These are phyloP conservation scores for Morpho helenor DNA, from an alignment of 2,888 invertebrate species.

Conservation along the genomic window DNA sequence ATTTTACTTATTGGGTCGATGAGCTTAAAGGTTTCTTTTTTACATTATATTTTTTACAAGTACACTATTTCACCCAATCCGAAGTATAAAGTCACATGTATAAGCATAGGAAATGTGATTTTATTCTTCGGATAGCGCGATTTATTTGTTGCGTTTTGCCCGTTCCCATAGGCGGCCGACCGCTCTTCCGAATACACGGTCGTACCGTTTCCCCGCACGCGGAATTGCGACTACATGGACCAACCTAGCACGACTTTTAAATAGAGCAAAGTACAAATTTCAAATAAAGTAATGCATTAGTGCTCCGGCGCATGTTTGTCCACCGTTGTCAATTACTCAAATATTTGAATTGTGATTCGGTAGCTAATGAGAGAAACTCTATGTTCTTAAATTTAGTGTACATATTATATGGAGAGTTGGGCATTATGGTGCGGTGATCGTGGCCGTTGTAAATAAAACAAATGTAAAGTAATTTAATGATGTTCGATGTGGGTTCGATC, in stretches of 20 bases:
- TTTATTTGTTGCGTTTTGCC: background rate
- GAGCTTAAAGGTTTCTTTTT: conserved; percentile 19
- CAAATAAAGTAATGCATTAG: conserved; percentile 69
- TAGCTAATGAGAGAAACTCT: conserved; percentile 78
- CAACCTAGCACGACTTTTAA: conserved; percentile 66
- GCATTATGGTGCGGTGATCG: conserved; percentile 70
- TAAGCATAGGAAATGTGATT: too few species aligned
- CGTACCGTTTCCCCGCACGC: conserved; percentile 29
- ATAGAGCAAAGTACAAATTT: conserved; percentile 77
- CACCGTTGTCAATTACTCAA: conserved; percentile 79
- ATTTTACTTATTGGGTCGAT: conserved; percentile 13
- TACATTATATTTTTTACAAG: conserved; percentile 11
- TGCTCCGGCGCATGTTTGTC: conserved; percentile 75
- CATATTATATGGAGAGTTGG: conserved; percentile 76
- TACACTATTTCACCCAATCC: background rate
- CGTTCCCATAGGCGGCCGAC: background rate
- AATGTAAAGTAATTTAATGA: conserved; percentile 74
- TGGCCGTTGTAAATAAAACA: conserved; percentile 71
- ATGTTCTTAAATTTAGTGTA: conserved; percentile 77
- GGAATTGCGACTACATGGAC: conserved; percentile 68
- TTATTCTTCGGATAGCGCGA: too few species aligned
- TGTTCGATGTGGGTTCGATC: conserved; percentile 46
- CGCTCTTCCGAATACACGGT: conserved; percentile 15
- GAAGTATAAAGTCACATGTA: too few species aligned
- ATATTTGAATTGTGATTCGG: conserved; percentile 79